Percentiles rank a stretch among this genome's conserved stretches.
phyloP scores from a whole-genome alignment of 1,140 invertebrate species.

The Physella acuta region DNA sequence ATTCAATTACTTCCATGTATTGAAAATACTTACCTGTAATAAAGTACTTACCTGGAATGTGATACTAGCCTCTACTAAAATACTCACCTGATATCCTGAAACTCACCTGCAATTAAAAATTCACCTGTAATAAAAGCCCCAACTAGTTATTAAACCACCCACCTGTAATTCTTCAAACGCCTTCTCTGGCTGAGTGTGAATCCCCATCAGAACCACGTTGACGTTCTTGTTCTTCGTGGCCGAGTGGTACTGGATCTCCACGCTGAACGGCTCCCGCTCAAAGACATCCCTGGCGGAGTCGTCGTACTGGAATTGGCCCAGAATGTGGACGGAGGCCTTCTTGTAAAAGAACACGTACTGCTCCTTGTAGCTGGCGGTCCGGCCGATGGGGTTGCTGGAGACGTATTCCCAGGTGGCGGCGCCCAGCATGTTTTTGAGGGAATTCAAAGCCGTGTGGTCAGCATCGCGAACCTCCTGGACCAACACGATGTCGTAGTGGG shows the following conservation, averaged over 20 bases:
- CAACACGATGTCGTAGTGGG: slow-evolving; percentile 14
- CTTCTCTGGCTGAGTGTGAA: slow-evolving; percentile 13
- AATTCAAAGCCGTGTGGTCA: background rate
- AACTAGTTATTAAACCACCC: no score
- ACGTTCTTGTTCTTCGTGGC: background rate
- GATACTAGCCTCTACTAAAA: no score
- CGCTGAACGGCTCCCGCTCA: slow-evolving; percentile 17
- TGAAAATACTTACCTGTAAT: no score
- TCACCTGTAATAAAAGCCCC: no score
- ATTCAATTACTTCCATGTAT: no score
- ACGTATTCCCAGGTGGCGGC: background rate
- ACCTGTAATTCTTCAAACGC: background rate
- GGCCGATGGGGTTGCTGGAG: background rate
- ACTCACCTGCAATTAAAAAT: no score
- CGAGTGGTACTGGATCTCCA: slow-evolving; percentile 17
- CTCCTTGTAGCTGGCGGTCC: slow-evolving; percentile 19
- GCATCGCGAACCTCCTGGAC: slow-evolving; percentile 21
- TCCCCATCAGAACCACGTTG: background rate
- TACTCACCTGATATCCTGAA: no score
- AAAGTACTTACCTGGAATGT: no score
- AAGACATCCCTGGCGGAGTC: slow-evolving; percentile 12
- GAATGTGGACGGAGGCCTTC: background rate
- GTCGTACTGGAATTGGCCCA: background rate
- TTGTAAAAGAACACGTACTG: slow-evolving; percentile 21
- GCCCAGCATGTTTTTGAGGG: background rate